phyloP scores from a whole-genome alignment of 2,113 vertebrate genomes.

The Sialia sialis region DNA sequence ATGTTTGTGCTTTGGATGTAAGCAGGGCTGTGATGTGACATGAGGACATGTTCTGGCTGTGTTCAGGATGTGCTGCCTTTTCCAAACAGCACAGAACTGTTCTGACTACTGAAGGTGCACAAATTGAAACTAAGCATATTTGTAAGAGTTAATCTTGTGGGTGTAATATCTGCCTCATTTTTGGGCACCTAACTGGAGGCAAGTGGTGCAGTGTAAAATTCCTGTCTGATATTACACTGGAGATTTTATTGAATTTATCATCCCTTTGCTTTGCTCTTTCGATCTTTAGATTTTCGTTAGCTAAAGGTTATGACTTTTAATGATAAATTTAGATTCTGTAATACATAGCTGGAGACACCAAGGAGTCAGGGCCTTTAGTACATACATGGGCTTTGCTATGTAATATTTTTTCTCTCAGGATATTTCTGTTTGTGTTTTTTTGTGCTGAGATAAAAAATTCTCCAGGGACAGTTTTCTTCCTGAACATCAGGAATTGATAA shows the following conservation, averaged over 20 bases:
- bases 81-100: background rate
- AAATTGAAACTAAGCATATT: background rate
- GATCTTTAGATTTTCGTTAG: background rate
- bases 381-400: background rate
- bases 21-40: fast-evolving
- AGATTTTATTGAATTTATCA: background rate
- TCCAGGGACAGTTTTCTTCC: background rate
- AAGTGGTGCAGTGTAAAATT: background rate
- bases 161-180: background rate
- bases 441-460: background rate
- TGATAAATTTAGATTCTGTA: background rate
- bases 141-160: background rate
- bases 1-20: background rate
- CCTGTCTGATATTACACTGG: background rate
- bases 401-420: background rate
- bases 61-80: background rate
- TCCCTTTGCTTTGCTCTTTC: background rate
- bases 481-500: background rate
- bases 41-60: background rate
- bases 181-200: background rate
- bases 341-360: background rate
- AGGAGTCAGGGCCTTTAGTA: background rate
- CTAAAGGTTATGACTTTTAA: background rate
- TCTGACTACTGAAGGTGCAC: background rate
- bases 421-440: background rate